Percentiles rank a stretch among this genome's conserved stretches.
Evolutionary conservation across 2,113 vertebrate genomes (phyloP).

Genomic region (Macroglossus sobrinus): DNA sequence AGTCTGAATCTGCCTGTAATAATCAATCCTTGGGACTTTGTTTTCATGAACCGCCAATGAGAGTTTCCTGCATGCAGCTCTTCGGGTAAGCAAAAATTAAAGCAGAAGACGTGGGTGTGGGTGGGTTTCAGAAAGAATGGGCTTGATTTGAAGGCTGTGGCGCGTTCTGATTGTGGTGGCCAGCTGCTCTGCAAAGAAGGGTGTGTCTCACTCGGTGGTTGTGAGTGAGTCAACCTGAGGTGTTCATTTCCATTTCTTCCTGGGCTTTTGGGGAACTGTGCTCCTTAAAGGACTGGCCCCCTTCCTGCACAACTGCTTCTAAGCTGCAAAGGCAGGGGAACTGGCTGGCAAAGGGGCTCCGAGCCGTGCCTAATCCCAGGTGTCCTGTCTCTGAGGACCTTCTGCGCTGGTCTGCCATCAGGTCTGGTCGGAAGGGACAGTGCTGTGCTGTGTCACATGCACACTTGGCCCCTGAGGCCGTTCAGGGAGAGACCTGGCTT

Average conservation of each 20-base stretch:
- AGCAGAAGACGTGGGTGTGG: not conserved
- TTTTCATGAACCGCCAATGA: not conserved
- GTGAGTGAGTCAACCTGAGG: not conserved
- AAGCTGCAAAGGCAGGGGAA: no score
- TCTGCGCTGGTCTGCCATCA: accelerated
- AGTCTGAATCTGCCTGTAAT: not conserved
- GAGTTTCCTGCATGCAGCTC: not conserved
- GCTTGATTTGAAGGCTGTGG: constrained; percentile 15
- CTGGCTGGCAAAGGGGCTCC: not conserved
- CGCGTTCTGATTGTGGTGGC: not conserved
- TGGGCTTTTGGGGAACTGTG: not conserved
- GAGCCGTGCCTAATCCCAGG: accelerated
- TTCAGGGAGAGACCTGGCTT: not conserved
- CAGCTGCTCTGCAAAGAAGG: not conserved
- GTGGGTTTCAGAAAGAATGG: constrained; percentile 20
- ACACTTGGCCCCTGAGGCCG: no score
- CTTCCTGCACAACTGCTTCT: not conserved
- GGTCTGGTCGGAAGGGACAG: not conserved
- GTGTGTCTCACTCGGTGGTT: not conserved
- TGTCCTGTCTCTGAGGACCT: not conserved
- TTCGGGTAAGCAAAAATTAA: constrained; percentile 26
- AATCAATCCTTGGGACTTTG: not conserved
- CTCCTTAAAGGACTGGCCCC: not conserved
- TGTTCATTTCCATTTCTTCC: not conserved
- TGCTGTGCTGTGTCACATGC: no score